Conservation (phyloP, 2,888 invertebrate genomes). For the Leptopilina drosophilae region DNA sequence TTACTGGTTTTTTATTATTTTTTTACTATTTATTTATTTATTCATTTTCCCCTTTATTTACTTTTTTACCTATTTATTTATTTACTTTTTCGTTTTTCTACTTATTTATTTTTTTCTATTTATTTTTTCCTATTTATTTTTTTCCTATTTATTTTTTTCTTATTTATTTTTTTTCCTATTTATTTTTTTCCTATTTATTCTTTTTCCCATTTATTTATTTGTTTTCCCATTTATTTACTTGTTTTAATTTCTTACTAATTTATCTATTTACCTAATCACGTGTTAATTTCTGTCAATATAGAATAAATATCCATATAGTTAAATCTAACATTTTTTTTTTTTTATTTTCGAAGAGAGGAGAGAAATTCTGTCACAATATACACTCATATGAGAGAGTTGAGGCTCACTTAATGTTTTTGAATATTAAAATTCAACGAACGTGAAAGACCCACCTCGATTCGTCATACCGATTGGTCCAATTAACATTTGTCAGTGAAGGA, state of each 20-base stretch:
- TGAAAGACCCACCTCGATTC: not conserved
- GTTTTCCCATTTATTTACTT: not conserved
- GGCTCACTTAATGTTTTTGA: not conserved
- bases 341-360: not conserved
- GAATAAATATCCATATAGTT: constrained; percentile 2
- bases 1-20: no score
- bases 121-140: no score
- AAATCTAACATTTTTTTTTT: not conserved
- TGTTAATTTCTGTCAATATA: not conserved
- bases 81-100: no score
- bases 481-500: constrained; percentile 12
- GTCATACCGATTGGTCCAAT: constrained; percentile 19
- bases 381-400: not conserved
- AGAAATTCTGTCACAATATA: constrained; percentile 16
- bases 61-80: no score
- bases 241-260: no score
- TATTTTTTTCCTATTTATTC: no score
- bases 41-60: no score
- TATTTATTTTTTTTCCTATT: no score
- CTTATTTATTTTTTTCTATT: no score
- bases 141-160: no score
- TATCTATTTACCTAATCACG: no score
- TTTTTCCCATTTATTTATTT: not conserved
- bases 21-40: no score
- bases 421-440: not conserved